Evolutionary conservation across 2,113 vertebrate species (phyloP).

Genomic region (Poeciliopsis occidentalis): DNA sequence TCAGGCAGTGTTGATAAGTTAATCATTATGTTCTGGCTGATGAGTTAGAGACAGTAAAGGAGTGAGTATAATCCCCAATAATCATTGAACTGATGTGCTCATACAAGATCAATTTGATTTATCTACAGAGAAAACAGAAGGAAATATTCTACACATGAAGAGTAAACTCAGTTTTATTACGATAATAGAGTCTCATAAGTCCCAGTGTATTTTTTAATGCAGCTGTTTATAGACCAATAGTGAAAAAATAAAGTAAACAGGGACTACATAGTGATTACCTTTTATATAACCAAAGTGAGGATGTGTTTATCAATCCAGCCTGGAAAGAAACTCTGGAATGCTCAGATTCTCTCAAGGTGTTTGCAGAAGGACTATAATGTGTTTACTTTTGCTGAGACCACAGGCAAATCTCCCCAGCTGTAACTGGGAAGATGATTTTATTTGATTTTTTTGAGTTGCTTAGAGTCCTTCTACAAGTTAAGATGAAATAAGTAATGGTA

Average conservation of each 20-base stretch:
- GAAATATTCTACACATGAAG: neutral
- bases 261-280: slow-evolving; percentile 14
- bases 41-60: neutral
- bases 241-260: slow-evolving; percentile 24
- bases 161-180: neutral
- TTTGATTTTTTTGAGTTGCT: slow-evolving; percentile 13
- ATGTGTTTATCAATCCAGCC: too few relatives aligned
- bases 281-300: too few relatives aligned
- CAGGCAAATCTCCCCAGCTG: too few relatives aligned
- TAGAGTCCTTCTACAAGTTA: slow-evolving; percentile 7
- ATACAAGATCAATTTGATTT: neutral
- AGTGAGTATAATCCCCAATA: neutral
- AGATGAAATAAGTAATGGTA: slow-evolving; percentile 8
- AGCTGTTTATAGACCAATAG: slow-evolving; percentile 25
- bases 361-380: too few relatives aligned
- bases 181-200: neutral
- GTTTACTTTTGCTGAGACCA: too few relatives aligned
- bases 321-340: too few relatives aligned
- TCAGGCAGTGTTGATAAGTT: neutral
- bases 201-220: neutral
- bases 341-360: too few relatives aligned
- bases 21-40: neutral
- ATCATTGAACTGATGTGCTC: neutral
- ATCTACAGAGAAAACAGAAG: neutral
- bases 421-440: too few relatives aligned